Percentiles rank a stretch among this genome's conserved stretches.
phyloP scores from a whole-genome alignment of 2,113 vertebrate species.

The Todiramphus chloris region DNA sequence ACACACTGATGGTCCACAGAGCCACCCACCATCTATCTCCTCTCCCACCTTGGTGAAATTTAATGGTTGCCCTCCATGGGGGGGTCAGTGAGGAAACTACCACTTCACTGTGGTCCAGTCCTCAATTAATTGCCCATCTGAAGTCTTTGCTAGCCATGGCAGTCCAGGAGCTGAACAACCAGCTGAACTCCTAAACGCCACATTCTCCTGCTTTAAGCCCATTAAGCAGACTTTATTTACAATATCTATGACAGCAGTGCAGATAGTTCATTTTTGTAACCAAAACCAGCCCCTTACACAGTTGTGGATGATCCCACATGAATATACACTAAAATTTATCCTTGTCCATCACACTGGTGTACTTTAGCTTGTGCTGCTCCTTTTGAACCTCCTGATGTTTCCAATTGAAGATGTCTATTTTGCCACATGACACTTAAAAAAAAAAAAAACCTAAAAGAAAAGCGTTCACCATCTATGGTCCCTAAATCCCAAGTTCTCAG shows the following conservation, averaged over 20 bases:
- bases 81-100: background rate
- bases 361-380: background rate
- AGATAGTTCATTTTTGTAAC: background rate
- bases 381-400: background rate
- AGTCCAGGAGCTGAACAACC: background rate
- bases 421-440: background rate
- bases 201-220: background rate
- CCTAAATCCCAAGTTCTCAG: slow-evolving; percentile 51
- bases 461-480: background rate
- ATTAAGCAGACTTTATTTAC: background rate
- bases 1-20: fast-evolving
- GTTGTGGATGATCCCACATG: background rate
- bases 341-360: background rate
- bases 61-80: background rate
- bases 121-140: fast-evolving
- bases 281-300: background rate
- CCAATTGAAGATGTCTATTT: background rate
- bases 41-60: background rate
- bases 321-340: background rate
- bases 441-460: background rate
- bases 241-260: background rate
- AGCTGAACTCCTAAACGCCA: background rate
- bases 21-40: background rate
- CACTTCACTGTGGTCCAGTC: background rate
- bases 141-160: background rate